A percentile compares a stretch with the other conserved stretches of the same genome.
phyloP scores from a whole-genome alignment of 2,797 vertebrate genomes.

The Anabas testudineus region DNA sequence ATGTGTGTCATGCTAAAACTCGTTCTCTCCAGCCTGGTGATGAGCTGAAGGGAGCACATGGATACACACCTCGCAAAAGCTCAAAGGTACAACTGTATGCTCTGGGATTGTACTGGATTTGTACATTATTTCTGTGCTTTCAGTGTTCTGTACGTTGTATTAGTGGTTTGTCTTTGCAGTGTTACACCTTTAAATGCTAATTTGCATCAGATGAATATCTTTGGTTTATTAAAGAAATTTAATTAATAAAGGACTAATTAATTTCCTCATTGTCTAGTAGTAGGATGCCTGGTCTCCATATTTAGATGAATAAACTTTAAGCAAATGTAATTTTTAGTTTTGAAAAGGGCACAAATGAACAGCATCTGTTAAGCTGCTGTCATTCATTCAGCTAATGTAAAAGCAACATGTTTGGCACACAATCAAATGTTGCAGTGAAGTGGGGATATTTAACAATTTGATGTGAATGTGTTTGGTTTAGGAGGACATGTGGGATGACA shows the following conservation, averaged over 20 bases:
- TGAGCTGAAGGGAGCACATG: conserved; percentile 55
- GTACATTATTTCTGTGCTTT: neutral
- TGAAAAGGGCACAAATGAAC: too few species aligned
- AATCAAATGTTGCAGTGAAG: neutral
- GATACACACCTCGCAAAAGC: conserved; percentile 51
- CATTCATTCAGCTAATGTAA: conserved; percentile 41
- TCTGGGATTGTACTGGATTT: neutral
- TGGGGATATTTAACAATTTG: neutral
- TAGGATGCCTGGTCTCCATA: too few species aligned
- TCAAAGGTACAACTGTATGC: conserved; percentile 54
- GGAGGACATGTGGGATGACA: conserved; percentile 42
- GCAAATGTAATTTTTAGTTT: too few species aligned
- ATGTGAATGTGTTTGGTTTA: conserved; percentile 2
- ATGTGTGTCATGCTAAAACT: neutral
- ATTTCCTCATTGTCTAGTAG: neutral
- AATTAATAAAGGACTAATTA: too few species aligned
- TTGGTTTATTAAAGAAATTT: too few species aligned
- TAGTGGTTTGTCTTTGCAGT: neutral
- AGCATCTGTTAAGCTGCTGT: too few species aligned
- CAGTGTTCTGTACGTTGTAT: neutral
- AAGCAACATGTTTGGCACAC: neutral
- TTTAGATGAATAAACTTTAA: too few species aligned
- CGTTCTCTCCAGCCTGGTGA: conserved; percentile 12
- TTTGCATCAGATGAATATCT: conserved; percentile 37
- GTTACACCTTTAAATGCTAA: neutral